Evolutionary conservation across 2,113 vertebrate genomes (phyloP), one percentile per base, ranked within the genome.

Genomic region (Muscicapa adusta): DNA sequence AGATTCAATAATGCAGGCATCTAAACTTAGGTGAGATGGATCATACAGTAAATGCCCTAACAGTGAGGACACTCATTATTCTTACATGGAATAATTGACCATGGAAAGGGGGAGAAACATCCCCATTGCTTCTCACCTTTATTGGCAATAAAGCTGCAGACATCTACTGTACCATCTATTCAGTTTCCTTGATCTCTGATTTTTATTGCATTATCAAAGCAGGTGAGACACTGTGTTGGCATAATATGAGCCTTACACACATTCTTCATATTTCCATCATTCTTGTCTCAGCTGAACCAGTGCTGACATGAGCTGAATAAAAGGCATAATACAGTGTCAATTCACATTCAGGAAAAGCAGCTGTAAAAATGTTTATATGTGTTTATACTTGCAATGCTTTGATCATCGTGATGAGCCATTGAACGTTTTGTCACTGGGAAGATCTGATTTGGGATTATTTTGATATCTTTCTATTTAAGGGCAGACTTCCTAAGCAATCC

Each of bases 21-120:
- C 95, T 79, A 93, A 89, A 95, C 67, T 88, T 95, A 82, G 63
- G 75, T 88, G 62, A 90, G 75, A 91, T 82, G 78, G 96, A 93
- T 95, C 78, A 76, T 38, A 42, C 26, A 89, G 13, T 74, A 90
- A 94, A 71, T 83, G 51, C 9, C 36, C 19, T 76, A 56, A 63
- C 71, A 51, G 47, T 14, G 60, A 90, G 91, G 63, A 85, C 23
- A 2, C 40, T 85, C 63, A 14, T 90, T 93, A 89, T 66, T 90
- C 71, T 67, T 71, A 43, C 36, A 51, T 60, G 24, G 56, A 77
- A 95, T 82, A 94, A 95, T 2, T 89, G 85, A 67, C 74, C 54
- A 29, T 34, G 33, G 50, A 79, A 81, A 94, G 24, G 11, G 31
- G 29, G 34, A 94, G 23, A 85, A 91, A 80, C 22, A n/a, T 83